Percentiles rank a stretch among this genome's conserved stretches.
phyloP scores from a whole-genome alignment of 2,888 invertebrate species.

The Agriotes lineatus region DNA sequence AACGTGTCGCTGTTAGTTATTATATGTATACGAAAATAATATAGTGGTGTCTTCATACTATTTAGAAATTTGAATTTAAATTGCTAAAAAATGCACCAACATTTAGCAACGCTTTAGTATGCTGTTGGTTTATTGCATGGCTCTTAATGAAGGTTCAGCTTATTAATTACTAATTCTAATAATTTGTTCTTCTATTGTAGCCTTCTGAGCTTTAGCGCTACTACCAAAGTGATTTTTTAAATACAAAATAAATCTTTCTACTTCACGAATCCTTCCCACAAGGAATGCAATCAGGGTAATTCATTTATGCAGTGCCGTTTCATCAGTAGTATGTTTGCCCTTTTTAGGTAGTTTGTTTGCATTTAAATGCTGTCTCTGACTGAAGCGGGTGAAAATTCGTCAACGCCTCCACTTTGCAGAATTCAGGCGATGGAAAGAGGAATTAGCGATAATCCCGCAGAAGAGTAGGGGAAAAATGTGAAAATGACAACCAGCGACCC shows the following conservation, averaged over 20 bases:
- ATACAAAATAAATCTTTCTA: background rate
- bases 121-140: too few species aligned
- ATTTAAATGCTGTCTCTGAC: slow-evolving; percentile 27
- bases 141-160: too few species aligned
- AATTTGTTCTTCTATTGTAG: background rate
- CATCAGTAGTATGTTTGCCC: slow-evolving; percentile 24
- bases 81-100: too few species aligned
- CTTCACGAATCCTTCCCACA: background rate
- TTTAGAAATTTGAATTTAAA: too few species aligned
- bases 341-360: slow-evolving; percentile 25
- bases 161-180: too few species aligned
- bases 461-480: slow-evolving; percentile 29
- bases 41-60: too few species aligned
- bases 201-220: background rate
- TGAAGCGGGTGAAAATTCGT: slow-evolving; percentile 21
- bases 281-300: slow-evolving; percentile 15
- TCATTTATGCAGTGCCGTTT: slow-evolving; percentile 18
- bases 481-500: slow-evolving; percentile 33
- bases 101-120: too few species aligned
- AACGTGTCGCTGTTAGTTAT: too few species aligned
- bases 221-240: background rate
- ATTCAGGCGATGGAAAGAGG: slow-evolving; percentile 26
- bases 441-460: slow-evolving; percentile 31
- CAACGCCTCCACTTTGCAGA: slow-evolving; percentile 27
- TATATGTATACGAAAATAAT: too few species aligned